Evolutionary conservation across 2,888 invertebrate species (phyloP).

Genomic region (Salpingus planirostris): DNA sequence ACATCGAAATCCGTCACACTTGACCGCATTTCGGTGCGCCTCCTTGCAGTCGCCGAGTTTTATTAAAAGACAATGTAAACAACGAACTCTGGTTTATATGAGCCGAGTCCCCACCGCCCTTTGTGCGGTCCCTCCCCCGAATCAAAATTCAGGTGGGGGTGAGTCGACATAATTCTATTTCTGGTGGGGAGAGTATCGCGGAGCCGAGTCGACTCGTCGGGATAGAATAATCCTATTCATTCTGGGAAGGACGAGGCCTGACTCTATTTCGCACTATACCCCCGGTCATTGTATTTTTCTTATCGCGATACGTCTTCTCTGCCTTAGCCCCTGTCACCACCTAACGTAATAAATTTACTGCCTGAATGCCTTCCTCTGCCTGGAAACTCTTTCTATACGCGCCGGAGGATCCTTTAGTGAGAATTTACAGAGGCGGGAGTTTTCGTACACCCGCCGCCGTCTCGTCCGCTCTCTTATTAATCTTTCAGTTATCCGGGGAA

Average conservation of each 20-base stretch:
- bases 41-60: slow-evolving; percentile 1
- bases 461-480: slow-evolving; percentile 9
- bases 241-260: slow-evolving; percentile 19
- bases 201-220: slow-evolving; percentile 2
- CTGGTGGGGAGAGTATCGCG: not conserved
- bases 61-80: slow-evolving; percentile 4
- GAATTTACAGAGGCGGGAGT: slow-evolving; percentile 15
- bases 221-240: slow-evolving; percentile 23
- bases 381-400: slow-evolving; percentile 17
- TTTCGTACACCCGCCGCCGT: slow-evolving; percentile 4
- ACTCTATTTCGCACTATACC: slow-evolving; percentile 21
- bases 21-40: slow-evolving; percentile 4
- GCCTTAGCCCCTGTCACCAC: slow-evolving; percentile 40
- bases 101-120: too few species aligned
- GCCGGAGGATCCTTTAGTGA: slow-evolving; percentile 17
- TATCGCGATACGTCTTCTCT: slow-evolving; percentile 39
- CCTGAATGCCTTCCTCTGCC: slow-evolving; percentile 34
- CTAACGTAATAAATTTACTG: slow-evolving; percentile 42
- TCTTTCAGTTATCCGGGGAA: slow-evolving; percentile 14
- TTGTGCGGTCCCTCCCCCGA: too few species aligned
- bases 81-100: too few species aligned
- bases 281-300: slow-evolving; percentile 38
- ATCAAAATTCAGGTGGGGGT: too few species aligned
- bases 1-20: too few species aligned
- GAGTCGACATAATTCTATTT: too few species aligned